Percentiles rank a stretch among this genome's conserved stretches.
Conservation (phyloP, 2,888 invertebrate species). For the Liodrosophila aerea region DNA sequence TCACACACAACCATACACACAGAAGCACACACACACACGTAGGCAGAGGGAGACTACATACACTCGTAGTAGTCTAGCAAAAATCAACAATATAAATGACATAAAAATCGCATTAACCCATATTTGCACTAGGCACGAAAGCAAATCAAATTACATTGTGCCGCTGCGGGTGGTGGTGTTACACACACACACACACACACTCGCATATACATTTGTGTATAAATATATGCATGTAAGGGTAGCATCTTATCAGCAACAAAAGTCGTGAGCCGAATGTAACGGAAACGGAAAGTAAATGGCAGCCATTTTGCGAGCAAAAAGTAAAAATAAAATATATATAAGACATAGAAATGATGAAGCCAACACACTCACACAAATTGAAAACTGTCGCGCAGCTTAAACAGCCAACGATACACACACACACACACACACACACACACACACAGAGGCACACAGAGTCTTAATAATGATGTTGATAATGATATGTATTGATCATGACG, state of each 20-base stretch:
- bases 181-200: background rate
- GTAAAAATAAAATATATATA: background rate
- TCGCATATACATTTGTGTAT: background rate
- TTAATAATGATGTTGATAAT: conserved; percentile 12
- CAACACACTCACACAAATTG: conserved; percentile 32
- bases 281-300: conserved; percentile 70
- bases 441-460: background rate
- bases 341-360: conserved; percentile 1
- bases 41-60: background rate
- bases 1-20: conserved; percentile 3
- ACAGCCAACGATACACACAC: conserved; percentile 16
- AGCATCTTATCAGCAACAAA: conserved; percentile 58
- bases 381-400: conserved; percentile 42
- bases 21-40: background rate
- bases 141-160: conserved; percentile 68
- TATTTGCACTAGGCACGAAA: conserved; percentile 67
- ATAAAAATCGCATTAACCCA: conserved; percentile 78
- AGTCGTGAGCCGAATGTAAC: conserved; percentile 70
- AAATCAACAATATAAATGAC: conserved; percentile 66
- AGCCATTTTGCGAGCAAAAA: conserved; percentile 49
- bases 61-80: conserved; percentile 16
- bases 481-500: conserved; percentile 24
- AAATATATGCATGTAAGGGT: background rate
- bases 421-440: conserved; percentile 8
- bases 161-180: conserved; percentile 1